Conservation (phyloP, 2,113 vertebrate genomes). For the mouse (Mus musculus) region DNA sequence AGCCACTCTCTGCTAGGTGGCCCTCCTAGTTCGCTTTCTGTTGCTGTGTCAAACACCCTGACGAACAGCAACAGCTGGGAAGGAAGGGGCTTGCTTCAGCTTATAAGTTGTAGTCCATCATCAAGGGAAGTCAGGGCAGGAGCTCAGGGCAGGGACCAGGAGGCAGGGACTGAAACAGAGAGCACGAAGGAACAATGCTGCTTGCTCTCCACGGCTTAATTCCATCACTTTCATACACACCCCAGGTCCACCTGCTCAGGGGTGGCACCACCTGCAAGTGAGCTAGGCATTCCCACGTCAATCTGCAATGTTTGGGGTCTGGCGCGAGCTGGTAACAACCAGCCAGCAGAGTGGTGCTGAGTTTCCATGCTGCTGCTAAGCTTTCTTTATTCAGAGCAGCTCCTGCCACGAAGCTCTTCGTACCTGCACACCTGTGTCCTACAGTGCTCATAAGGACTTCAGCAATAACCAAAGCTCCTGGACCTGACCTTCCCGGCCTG, state of each 20-base stretch:
- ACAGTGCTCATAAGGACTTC: background rate
- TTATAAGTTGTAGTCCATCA: background rate
- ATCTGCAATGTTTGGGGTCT: background rate
- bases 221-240: background rate
- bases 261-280: background rate
- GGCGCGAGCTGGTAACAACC: background rate
- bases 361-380: background rate
- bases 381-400: background rate
- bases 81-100: background rate
- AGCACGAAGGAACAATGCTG: accelerated
- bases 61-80: background rate
- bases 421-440: background rate
- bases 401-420: background rate
- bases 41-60: background rate
- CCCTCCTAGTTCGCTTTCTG: background rate
- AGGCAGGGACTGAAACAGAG: background rate
- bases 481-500: constrained; percentile 71
- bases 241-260: background rate
- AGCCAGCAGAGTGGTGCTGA: background rate
- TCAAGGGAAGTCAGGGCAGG: background rate
- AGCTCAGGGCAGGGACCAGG: background rate
- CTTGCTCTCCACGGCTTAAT: background rate
- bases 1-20: background rate
- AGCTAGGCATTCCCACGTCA: background rate
- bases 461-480: constrained; percentile 52